A percentile compares a stretch with the other conserved stretches of the same genome.
These are phyloP conservation scores for Doryteuthis pealeii DNA, from an alignment of 1,140 invertebrate genomes.

Conservation along the genomic window DNA sequence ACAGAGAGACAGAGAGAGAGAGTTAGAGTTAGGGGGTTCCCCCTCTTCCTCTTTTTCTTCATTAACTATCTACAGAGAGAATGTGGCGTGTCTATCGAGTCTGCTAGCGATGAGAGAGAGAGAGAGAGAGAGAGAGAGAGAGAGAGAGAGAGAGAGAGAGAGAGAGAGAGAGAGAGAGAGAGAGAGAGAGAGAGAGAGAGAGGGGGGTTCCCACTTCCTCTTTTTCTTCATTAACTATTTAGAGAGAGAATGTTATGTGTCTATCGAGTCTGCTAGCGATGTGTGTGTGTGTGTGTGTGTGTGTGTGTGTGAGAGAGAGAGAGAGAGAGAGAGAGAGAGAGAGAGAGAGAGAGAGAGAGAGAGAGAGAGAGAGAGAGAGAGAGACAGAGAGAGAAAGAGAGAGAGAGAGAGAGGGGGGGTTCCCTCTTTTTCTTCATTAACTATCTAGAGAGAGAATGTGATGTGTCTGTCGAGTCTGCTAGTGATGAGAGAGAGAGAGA, in stretches of 20 bases:
- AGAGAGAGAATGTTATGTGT: not conserved
- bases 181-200: constrained; percentile 22
- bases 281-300: no score
- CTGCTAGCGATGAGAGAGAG: not conserved
- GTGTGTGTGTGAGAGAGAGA: no score
- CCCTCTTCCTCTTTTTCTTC: not conserved
- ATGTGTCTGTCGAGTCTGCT: not conserved
- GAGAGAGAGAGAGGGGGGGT: constrained; percentile 12
- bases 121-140: no score
- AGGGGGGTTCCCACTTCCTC: not conserved
- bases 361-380: no score
- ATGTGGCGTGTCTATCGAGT: not conserved
- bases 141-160: no score
- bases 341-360: no score
- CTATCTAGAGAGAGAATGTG: not conserved
- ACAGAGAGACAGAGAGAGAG: no score
- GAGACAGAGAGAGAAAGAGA: constrained; percentile 17
- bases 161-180: constrained; percentile 14
- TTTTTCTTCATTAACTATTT: constrained; percentile 6
- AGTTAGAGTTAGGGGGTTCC: not conserved
- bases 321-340: no score
- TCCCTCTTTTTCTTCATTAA: not conserved
- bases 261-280: not conserved
- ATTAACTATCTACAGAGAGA: constrained; percentile 1
- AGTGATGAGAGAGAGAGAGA: no score